Evolutionary conservation across 2,888 invertebrate species (phyloP).

Genomic region (Andrena fulva): DNA sequence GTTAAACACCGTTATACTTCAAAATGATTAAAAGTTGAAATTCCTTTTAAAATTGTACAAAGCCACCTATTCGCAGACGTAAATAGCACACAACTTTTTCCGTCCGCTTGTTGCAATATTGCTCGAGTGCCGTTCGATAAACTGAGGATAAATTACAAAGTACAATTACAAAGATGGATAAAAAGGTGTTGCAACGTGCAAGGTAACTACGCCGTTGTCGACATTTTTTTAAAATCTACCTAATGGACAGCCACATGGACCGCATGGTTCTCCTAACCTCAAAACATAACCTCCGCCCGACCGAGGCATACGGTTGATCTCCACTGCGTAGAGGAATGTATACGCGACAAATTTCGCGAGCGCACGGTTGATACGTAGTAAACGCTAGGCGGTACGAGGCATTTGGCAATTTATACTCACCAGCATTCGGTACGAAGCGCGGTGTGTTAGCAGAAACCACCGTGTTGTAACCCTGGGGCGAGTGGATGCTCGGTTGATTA

Average conservation of each 20-base stretch:
- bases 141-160: background rate
- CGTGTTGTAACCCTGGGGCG: constrained; percentile 76
- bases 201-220: constrained; percentile 19
- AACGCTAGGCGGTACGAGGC: background rate
- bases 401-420: constrained; percentile 68
- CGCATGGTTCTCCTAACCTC: constrained; percentile 72
- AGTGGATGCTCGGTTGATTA: constrained; percentile 73
- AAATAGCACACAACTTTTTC: background rate
- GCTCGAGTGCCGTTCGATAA: background rate
- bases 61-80: background rate
- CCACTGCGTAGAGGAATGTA: background rate
- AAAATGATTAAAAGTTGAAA: background rate
- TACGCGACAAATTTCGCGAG: background rate
- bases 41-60: background rate
- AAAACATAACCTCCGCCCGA: constrained; percentile 57
- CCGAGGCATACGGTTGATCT: constrained; percentile 1
- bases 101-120: background rate
- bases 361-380: background rate
- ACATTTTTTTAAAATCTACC: constrained; percentile 30
- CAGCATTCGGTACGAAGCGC: constrained; percentile 77
- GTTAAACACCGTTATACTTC: background rate
- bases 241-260: constrained; percentile 67
- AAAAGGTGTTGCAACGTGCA: background rate
- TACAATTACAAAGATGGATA: background rate
- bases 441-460: constrained; percentile 74